Evolutionary conservation across 2,797 vertebrate genomes (phyloP).

Genomic region (Danio aesculapii): DNA sequence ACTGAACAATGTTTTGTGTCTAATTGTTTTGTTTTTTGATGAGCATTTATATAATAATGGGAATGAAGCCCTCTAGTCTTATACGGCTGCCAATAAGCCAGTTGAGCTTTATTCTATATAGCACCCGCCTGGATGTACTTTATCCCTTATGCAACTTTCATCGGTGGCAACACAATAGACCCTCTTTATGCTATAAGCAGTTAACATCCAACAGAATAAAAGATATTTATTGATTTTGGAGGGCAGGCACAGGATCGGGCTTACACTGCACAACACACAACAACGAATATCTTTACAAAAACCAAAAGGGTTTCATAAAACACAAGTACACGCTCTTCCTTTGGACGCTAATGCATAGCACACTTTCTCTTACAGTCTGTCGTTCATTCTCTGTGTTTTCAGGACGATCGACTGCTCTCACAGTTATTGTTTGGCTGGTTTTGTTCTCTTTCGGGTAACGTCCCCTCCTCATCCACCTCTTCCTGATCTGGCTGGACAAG

Average conservation of each 20-base stretch:
- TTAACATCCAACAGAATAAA: slow-evolving; percentile 41
- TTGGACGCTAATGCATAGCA: slow-evolving; percentile 61
- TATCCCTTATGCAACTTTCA: not conserved
- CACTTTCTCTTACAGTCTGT: slow-evolving; percentile 50
- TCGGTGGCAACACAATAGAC: not conserved
- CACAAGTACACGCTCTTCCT: slow-evolving; percentile 48
- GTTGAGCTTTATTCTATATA: too few relatives aligned
- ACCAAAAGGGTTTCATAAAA: slow-evolving; percentile 50
- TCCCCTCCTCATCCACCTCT: slow-evolving; percentile 80
- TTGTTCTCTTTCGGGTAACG: slow-evolving; percentile 52
- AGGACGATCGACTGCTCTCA: slow-evolving; percentile 80
- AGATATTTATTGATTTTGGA: slow-evolving; percentile 68
- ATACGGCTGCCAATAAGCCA: too few relatives aligned
- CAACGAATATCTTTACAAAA: slow-evolving; percentile 62
- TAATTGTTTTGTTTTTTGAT: too few relatives aligned
- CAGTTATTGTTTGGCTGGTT: slow-evolving; percentile 67
- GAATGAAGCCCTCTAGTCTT: too few relatives aligned
- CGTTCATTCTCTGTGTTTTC: slow-evolving; percentile 13
- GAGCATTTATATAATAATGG: too few relatives aligned
- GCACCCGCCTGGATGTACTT: too few relatives aligned
- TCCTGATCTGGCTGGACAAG: slow-evolving; percentile 81
- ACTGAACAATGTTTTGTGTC: too few relatives aligned
- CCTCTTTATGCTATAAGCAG: slow-evolving; percentile 4
- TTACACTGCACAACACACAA: slow-evolving; percentile 69
- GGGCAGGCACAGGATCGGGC: slow-evolving; percentile 54